Evolutionary conservation across 2,113 vertebrate genomes (phyloP).

Genomic region (Tauraco erythrolophus): DNA sequence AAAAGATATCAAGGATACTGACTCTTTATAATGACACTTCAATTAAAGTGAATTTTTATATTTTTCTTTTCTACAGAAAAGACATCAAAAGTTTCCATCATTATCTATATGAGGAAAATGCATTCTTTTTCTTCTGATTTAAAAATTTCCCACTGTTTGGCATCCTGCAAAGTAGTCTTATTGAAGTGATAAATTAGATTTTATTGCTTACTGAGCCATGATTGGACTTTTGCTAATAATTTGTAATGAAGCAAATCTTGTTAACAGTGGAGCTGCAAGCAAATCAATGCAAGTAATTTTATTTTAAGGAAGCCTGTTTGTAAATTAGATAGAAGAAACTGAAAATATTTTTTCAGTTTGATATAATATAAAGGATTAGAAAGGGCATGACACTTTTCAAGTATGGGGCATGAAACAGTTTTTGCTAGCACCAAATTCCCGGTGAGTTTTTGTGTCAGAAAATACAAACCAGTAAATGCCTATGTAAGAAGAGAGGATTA

Average conservation of each 20-base stretch:
- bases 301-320: not conserved
- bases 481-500: not conserved
- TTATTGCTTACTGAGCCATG: not conserved
- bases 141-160: not conserved
- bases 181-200: constrained; percentile 55
- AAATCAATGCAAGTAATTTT: constrained; percentile 17
- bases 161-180: not conserved
- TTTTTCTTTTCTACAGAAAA: not conserved
- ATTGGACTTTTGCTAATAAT: constrained; percentile 38
- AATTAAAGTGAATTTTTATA: not conserved
- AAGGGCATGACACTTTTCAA: not conserved
- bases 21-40: not conserved
- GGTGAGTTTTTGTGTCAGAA: not conserved
- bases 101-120: not conserved
- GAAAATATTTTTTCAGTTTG: not conserved
- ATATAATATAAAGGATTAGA: not conserved
- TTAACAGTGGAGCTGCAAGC: constrained; percentile 8
- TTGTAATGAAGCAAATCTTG: constrained; percentile 28
- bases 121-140: not conserved
- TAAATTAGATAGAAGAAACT: not conserved
- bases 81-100: not conserved
- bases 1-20: not conserved
- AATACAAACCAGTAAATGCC: not conserved
- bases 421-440: not conserved
- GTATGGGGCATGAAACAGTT: not conserved